Base-by-base conservation (phyloP, 2,888 invertebrate species). In the Chloroclystis v-ata region DNA sequence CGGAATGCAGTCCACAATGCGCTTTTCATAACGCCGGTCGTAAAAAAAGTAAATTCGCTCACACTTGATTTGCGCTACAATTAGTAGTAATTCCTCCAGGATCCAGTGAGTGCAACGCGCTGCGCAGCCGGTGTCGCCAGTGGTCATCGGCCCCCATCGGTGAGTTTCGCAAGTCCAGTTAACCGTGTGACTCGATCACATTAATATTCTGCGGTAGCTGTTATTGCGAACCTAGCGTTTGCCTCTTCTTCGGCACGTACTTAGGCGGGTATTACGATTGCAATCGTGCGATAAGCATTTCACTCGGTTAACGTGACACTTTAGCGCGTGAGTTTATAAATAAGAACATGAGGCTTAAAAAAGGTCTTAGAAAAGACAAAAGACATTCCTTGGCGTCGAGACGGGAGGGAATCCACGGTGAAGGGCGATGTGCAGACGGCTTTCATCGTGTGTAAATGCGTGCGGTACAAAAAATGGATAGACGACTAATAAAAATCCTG, bases 101-200 rank as follows among this genome's bases (percentile, higher is more conserved):
- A 72, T 65, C 65, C 63, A 63, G 72, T 71, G 60, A 56, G 57
- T 56, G 55, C 57, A 16, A 70, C 61, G 63, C 57, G 60, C 67
- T 61, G 60, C 61, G 67, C 62, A 56, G 63, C 56, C 57, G 65
- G 69, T 70, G 76, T 72, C 71, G 69, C 65, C 63, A 47, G 66
- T 85, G 86, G 86, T 87, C 86, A 85, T 79, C 85, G 86, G 78
- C 86, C 85, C 61, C 80, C 67, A 68, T 67, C 75, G 82, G 79
- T 82, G 65, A 81, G 84, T 83, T 85, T 83, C 78, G 85, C 82
- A 81, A 85, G 82, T 84, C 83, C 86, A 80, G 86, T 83, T 85
- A 84, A 69, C 78, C 75, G 80, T 76, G 73, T 76, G 79, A 78
- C 72, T 74, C 75, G 73, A 67, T 69, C 79, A 71, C 80, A 85